phyloP scores from a whole-genome alignment of 2,113 vertebrate species.

The Zootoca vivipara region DNA sequence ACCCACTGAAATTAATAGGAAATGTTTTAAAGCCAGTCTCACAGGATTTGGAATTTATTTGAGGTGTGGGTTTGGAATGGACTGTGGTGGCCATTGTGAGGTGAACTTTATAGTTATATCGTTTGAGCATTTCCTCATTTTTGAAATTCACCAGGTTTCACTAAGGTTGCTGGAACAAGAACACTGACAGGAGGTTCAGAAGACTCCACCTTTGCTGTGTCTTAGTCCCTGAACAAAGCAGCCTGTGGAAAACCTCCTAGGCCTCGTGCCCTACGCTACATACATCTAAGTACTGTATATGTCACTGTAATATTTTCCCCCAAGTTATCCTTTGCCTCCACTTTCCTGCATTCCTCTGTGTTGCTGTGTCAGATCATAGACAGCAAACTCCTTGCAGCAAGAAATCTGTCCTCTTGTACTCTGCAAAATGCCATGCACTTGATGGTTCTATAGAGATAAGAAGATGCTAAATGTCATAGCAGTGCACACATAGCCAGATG shows the following conservation, averaged over 20 bases:
- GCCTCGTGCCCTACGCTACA: neutral
- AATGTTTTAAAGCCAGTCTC: neutral
- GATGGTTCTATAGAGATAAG: no score
- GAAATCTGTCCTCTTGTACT: no score
- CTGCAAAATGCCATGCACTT: no score
- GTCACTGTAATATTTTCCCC: neutral
- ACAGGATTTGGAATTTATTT: neutral
- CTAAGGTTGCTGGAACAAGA: no score
- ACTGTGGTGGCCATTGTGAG: neutral
- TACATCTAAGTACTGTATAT: neutral
- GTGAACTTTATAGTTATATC: no score
- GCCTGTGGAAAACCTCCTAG: no score
- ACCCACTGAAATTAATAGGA: neutral
- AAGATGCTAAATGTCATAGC: neutral
- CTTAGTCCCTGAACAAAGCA: neutral
- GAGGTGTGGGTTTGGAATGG: neutral
- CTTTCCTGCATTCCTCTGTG: neutral
- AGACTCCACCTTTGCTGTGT: neutral
- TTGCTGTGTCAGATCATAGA: neutral
- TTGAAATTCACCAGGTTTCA: no score
- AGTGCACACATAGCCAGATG: neutral
- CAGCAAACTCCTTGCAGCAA: neutral
- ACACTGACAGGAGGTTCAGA: neutral
- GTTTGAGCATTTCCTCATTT: no score
- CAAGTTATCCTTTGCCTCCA: neutral